Percentiles rank a stretch among this genome's conserved stretches.
phyloP scores from a whole-genome alignment of 2,888 invertebrate species.

The Patella depressa region DNA sequence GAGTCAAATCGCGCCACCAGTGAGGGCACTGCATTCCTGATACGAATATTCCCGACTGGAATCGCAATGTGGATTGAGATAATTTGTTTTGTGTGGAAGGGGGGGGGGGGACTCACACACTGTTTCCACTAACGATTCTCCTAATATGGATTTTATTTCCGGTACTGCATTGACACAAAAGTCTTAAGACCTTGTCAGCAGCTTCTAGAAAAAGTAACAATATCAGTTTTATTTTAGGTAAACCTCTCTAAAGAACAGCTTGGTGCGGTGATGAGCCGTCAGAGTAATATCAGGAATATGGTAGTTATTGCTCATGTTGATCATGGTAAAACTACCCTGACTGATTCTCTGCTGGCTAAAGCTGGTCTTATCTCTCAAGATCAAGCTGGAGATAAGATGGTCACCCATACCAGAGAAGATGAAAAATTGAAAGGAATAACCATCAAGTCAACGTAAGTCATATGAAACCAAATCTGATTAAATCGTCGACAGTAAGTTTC shows the following conservation, averaged over 20 bases:
- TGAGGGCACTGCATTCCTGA: too few relatives aligned
- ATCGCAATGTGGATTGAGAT: too few relatives aligned
- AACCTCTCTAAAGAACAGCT: conserved; percentile 99
- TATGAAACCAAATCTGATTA: too few relatives aligned
- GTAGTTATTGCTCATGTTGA: conserved; percentile 99
- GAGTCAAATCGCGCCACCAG: too few relatives aligned
- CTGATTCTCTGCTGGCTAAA: conserved; percentile 98
- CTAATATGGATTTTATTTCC: too few relatives aligned
- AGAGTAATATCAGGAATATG: conserved; percentile 99
- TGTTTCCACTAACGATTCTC: too few relatives aligned
- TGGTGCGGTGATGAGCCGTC: conserved; percentile 99
- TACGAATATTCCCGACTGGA: too few relatives aligned
- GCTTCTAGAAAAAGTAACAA: background rate
- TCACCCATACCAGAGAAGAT: conserved; percentile 99
- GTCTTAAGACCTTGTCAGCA: too few relatives aligned
- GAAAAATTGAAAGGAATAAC: conserved; percentile 99
- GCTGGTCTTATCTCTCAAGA: conserved; percentile 99
- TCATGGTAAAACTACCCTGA: conserved; percentile 99
- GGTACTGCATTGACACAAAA: too few relatives aligned
- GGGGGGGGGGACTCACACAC: too few relatives aligned
- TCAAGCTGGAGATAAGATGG: conserved; percentile 98
- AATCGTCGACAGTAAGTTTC: too few relatives aligned
- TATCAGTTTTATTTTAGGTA: conserved; percentile 79
- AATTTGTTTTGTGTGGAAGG: too few relatives aligned
- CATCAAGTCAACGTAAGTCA: conserved; percentile 97